Base-by-base conservation (phyloP, 2,888 invertebrate species). In the Incurvaria masculella region DNA sequence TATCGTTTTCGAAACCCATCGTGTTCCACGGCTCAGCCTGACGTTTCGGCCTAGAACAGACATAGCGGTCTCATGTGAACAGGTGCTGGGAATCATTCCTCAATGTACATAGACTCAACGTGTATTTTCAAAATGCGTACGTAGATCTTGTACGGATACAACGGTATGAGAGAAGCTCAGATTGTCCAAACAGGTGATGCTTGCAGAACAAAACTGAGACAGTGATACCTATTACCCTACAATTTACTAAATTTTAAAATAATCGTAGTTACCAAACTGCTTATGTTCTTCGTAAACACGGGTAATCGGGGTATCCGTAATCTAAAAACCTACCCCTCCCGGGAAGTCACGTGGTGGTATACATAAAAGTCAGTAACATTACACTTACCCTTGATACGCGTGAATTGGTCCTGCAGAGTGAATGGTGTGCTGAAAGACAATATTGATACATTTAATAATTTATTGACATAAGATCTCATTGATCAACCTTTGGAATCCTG, bases 341-440 rank as follows among this genome's bases (percentile, higher is more conserved):
- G n/a, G 42, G 42, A 11, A 48, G 49, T 52, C 54, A 54, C 1
- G 50, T 44, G 33, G 11, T 6, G 20, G 50, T 18, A 45, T 44
- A 23, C 44, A 47, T 20, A 26, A 27, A 33, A 23, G 21, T 21
- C 44, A n/a, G n/a, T 21, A 33, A 8, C 6, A 41, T 40, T 20
- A 40, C 52, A 65, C 72, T 69, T 57, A 72, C 72, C 66, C n/a
- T 39, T 18, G 67, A 50, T 57, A 72, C 2, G 68, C 72, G 48
- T 59, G 59, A 10, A 72, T 46, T 10, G 57, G 57, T 19, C 69
- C 69, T 44, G 64, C 47, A 51, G 66, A 67, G 54, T 69, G 69
- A 42, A 72, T 68, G 1, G 71, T 63, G 56, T 70, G 69, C 69
- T 72, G 63, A 26, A 47, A 39, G 19, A 42, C 2, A 42, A 21